Percentiles rank a stretch among this genome's conserved stretches.
These are phyloP conservation scores for Ligdia adustata DNA, from an alignment of 2,888 invertebrate species.

Conservation along the genomic window DNA sequence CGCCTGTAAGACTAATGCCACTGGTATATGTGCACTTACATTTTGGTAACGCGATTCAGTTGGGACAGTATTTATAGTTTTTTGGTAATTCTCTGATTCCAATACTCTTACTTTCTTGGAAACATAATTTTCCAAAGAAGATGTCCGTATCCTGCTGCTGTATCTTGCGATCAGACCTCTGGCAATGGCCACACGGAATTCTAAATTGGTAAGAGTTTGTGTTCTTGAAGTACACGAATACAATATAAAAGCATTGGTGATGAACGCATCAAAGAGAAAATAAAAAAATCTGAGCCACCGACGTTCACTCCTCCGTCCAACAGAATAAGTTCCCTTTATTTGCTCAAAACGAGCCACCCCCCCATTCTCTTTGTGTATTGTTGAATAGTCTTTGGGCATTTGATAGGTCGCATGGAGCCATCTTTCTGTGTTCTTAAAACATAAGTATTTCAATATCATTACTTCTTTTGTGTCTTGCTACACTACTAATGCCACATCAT, in stretches of 20 bases:
- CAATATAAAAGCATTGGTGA: constrained; percentile 40
- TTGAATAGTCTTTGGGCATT: constrained; percentile 30
- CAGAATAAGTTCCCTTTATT: constrained; percentile 31
- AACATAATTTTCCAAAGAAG: constrained; percentile 14
- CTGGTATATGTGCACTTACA: constrained; percentile 37
- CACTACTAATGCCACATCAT: constrained; percentile 37
- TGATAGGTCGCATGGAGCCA: constrained; percentile 25
- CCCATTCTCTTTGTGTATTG: constrained; percentile 44
- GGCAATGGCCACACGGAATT: constrained; percentile 37
- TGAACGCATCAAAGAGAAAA: constrained; percentile 35
- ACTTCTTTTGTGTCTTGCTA: constrained; percentile 45
- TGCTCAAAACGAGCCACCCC: constrained; percentile 25
- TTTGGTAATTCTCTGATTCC: constrained; percentile 24
- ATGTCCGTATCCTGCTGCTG: constrained; percentile 29
- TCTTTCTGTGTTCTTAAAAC: constrained; percentile 35
- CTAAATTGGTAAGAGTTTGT: constrained; percentile 33
- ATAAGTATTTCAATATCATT: constrained; percentile 31
- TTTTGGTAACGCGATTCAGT: constrained; percentile 34
- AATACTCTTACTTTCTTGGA: constrained; percentile 19
- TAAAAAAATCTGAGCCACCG: constrained; percentile 42
- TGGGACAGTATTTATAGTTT: constrained; percentile 30
- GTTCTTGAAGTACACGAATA: constrained; percentile 31
- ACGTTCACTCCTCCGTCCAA: constrained; percentile 36
- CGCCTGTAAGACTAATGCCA: constrained; percentile 23
- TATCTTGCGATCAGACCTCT: constrained; percentile 34